Evolutionary conservation across 1,140 invertebrate genomes (phyloP), one percentile per base, ranked within the genome.

Genomic region (Thalassaphorura encarpata): DNA sequence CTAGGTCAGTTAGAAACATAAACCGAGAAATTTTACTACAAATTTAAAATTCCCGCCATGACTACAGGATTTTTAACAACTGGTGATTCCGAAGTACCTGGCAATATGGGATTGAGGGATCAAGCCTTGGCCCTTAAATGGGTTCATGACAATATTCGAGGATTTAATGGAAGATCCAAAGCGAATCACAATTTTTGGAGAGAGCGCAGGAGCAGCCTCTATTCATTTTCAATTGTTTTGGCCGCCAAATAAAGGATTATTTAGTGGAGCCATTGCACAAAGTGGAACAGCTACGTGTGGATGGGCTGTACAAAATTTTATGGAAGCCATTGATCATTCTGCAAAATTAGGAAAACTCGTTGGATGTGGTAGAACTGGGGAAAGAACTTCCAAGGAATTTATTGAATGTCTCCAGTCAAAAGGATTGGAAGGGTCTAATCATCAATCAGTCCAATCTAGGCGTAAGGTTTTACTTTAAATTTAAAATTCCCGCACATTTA

Each of bases 311-410:
- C 0, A 53, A 67, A n/a, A 66, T 67, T 42, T 60, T 66, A 31
- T 62, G 69, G 45, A 69, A 70, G 33, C 33, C 33, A 36, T 11
- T 11, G n/a, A 36, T 11, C 11, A 36, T 36, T 36, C n/a, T 36
- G 33, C 43, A 66, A 69, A 0, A 62, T 68, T 18, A 63, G 67
- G 50, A 57, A 72, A 42, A 69, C 71, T 53, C 64, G 59, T 66
- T 87, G 0, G 75, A 77, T 56, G 89, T 85, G 67, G 76, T 79
- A 5, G 19, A 56, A 11, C 33, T n/a, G n/a, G n/a, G n/a, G n/a
- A 36, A 0, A 21, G 63, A 24, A 51, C 57, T 45, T 52, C 58
- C 18, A 16, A 36, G 0, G 54, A 61, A 3, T 13, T 66, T 2
- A 8, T 62, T n/a, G 18, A 46, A 21, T 62, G 60, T 28, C 40